Evolutionary conservation across 2,113 vertebrate species (phyloP), one percentile per base, ranked within the genome.

Genomic region (Typhlomys cinereus): DNA sequence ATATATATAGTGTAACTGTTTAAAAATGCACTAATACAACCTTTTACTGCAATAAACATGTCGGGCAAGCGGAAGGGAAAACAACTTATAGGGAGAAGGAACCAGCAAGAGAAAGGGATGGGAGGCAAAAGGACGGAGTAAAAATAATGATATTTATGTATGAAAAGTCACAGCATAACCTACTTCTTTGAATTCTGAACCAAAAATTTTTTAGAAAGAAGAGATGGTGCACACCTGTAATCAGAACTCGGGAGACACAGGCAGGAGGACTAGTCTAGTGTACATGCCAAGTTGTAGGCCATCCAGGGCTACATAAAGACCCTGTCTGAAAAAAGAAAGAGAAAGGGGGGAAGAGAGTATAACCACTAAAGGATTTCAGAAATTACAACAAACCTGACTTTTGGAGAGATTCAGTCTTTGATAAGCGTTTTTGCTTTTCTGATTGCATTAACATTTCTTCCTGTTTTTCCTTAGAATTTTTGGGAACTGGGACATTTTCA

Each of bases 401-500:
- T 97, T 95, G 96, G 82, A 95, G 71, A 95, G 96, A 80, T 61
- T 98, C 97, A 92, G 89, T 90, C 96, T 97, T 98, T 76, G 91
- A 87, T 23, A 96, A 75, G 0, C 96, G 96, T 74, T 97, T 98
- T 90, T 94, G 88, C 96, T 97, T 97, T 87, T 98, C 97, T 90
- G 96, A 89, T 90, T 97, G 97, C 95, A 95, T 97, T 64, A 95
- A 89, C 52, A 95, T 86, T 95, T 97, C 97, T 88, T 97, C 97
- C 74, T 97, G 90, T 66, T 97, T 97, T 78, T 97, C 86, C 89
- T 95, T 67, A 62, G 93, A 94, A 80, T 91, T 97, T 44, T 97
- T 97, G 95, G 98, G 97, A 96, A 97, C 96, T 0, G 98, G 98
- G 91, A 99, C 97, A 97, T 97, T 98, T 96, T 98, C 98, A 98